A percentile compares a stretch with the other conserved stretches of the same genome.
phyloP scores from a whole-genome alignment of 2,888 invertebrate genomes.

The Lasioglossum malachurum region DNA sequence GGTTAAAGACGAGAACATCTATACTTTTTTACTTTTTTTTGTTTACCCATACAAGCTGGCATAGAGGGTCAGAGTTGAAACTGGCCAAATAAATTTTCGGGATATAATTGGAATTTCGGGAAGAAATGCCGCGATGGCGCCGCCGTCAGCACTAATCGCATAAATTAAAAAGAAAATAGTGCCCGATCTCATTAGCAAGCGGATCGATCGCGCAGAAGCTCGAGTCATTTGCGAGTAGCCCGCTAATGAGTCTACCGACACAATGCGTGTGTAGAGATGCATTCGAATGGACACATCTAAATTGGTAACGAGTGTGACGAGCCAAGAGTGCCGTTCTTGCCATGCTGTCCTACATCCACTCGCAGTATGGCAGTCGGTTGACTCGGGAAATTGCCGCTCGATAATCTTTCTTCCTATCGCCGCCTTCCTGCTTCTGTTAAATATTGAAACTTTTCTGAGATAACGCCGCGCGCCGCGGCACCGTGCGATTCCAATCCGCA shows the following conservation, averaged over 20 bases:
- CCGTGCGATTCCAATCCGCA: slow-evolving; percentile 21
- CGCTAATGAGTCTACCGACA: slow-evolving; percentile 75
- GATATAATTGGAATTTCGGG: neutral
- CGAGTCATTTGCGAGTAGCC: slow-evolving; percentile 49
- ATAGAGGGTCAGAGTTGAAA: neutral
- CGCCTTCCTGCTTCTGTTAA: slow-evolving; percentile 47
- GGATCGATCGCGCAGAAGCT: slow-evolving; percentile 30
- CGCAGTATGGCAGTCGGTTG: slow-evolving; percentile 53
- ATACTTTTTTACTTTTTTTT: too few species aligned
- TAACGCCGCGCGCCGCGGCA: slow-evolving; percentile 12
- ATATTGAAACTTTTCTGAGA: slow-evolving; percentile 36
- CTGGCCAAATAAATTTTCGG: neutral
- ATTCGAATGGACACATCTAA: slow-evolving; percentile 78
- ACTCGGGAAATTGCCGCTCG: slow-evolving; percentile 50
- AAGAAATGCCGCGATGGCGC: neutral
- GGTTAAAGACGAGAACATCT: too few species aligned
- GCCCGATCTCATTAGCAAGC: slow-evolving; percentile 30
- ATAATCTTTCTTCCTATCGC: slow-evolving; percentile 64
- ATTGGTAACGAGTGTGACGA: slow-evolving; percentile 74
- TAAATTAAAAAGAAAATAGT: slow-evolving; percentile 19
- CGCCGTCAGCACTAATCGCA: neutral
- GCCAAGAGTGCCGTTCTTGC: slow-evolving; percentile 70
- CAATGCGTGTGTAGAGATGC: slow-evolving; percentile 62
- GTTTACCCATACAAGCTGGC: too few species aligned
- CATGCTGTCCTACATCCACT: slow-evolving; percentile 71